Percentiles rank a stretch among this genome's conserved stretches.
phyloP scores from a whole-genome alignment of 2,888 invertebrate species.

The Hemaris fuciformis region DNA sequence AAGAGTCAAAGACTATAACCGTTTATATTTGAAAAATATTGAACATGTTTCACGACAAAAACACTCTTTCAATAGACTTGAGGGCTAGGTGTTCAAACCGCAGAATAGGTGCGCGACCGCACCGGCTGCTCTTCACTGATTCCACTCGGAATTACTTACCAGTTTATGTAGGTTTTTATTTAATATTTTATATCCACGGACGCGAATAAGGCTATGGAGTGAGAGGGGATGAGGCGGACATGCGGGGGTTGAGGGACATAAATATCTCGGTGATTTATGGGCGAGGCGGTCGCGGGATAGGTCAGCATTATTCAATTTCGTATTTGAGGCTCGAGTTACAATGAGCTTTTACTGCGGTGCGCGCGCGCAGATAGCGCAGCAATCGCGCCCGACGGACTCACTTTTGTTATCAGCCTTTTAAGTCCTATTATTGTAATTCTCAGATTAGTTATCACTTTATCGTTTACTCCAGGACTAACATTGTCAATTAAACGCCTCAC shows the following conservation, averaged over 20 bases:
- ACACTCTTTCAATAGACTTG: conserved; percentile 39
- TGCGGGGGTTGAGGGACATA: conserved; percentile 73
- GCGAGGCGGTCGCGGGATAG: conserved; percentile 80
- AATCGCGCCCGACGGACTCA: conserved; percentile 52
- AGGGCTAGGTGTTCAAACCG: conserved; percentile 57
- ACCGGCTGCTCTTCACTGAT: conserved; percentile 60
- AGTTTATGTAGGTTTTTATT: conserved; percentile 79
- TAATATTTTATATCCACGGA: conserved; percentile 75
- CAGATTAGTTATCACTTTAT: conserved; percentile 50
- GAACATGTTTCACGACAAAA: conserved; percentile 46
- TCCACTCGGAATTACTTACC: conserved; percentile 76
- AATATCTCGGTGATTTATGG: conserved; percentile 81
- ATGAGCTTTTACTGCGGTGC: conserved; percentile 77
- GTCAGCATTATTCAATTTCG: conserved; percentile 82
- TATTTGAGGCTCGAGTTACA: conserved; percentile 80
- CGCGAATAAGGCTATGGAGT: conserved; percentile 63
- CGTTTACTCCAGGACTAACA: conserved; percentile 29
- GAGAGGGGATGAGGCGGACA: conserved; percentile 48
- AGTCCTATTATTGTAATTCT: conserved; percentile 52
- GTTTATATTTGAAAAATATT: conserved; percentile 30
- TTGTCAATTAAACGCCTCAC: background rate
- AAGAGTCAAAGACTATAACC: background rate
- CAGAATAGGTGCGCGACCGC: conserved; percentile 66
- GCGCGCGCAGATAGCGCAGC: conserved; percentile 70
- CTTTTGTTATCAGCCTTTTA: conserved; percentile 62